Evolutionary conservation across 2,113 vertebrate species (phyloP), one percentile per base, ranked within the genome.

Genomic region (Notothenia coriiceps): DNA sequence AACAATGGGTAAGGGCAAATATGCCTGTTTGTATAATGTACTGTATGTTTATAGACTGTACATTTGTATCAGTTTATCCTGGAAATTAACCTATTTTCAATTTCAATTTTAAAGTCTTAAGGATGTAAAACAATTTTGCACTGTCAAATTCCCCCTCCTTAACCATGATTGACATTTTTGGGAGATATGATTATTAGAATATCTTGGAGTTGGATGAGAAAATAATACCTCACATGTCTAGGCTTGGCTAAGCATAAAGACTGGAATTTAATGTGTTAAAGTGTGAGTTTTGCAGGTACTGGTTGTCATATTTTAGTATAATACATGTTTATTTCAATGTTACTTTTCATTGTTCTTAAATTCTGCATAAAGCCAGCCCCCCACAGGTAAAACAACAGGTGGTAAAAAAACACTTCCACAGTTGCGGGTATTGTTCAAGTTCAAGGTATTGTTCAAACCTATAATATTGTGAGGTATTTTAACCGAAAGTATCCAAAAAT

Each of bases 291-390:
- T 29, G 29, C 29, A 29, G 29, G 29, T 29, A 29, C 29, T 29
- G 3, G 29, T 40, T 40, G 35, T 40, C 35, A 9, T n/a, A 46
- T 46, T 22, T 83, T 57, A 7, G 56, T 35, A 43, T 44, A 35
- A 43, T 66, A 68, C 55, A 73, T 68, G 25, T 44, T 68, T 5
- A 6, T 7, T 64, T 52, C 29, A 29, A 29, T 29, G 29, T 29
- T 29, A 25, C 25, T 25, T 25, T 25, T 25, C 59, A 64, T 29
- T 49, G 66, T 66, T 18, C 15, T 18, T 33, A 35, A 17, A 14
- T 50, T 57, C 51, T 56, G 46, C 10, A 65, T 46, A 20, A 82
- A 74, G 13, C 52, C 22, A 33, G 6, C 49, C 47, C 55, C 20
- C 55, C 44, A 33, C 14, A 10, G 54, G 46, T 46, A 40, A 35